Evolutionary conservation across 1,140 invertebrate species (phyloP).

Genomic region (Platyscapa corneri): DNA sequence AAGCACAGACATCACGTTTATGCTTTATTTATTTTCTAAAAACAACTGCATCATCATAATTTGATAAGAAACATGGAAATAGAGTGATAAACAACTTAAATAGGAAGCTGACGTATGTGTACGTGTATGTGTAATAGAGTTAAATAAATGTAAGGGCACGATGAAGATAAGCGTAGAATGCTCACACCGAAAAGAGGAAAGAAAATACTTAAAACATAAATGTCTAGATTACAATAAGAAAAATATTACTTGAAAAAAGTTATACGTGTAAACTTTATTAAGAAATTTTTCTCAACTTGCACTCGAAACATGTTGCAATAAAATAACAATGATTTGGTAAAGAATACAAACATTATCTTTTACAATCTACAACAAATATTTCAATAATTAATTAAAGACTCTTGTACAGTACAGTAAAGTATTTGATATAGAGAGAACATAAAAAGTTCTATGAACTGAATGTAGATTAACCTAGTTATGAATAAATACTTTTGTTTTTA

Average conservation of each 20-base stretch:
- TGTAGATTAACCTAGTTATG: too few relatives aligned
- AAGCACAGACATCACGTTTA: background rate
- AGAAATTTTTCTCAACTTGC: too few relatives aligned
- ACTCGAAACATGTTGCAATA: too few relatives aligned
- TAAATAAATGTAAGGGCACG: background rate
- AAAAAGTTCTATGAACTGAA: background rate
- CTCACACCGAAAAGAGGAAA: background rate
- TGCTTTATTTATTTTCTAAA: slow-evolving; percentile 7
- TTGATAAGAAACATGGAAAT: background rate
- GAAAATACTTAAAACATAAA: background rate
- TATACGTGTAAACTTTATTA: too few relatives aligned
- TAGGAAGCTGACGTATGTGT: background rate
- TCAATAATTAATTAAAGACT: background rate
- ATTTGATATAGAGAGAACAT: background rate
- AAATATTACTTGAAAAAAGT: too few relatives aligned
- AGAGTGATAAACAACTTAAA: background rate
- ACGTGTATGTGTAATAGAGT: background rate
- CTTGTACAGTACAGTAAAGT: background rate
- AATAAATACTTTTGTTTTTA: background rate
- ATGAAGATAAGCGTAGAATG: background rate
- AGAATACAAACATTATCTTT: too few relatives aligned
- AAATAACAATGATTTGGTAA: too few relatives aligned
- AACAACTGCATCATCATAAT: background rate
- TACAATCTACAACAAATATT: background rate
- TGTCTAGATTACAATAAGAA: background rate